Base-by-base conservation (phyloP, 2,888 invertebrate genomes). In the Griposia aprilina region DNA sequence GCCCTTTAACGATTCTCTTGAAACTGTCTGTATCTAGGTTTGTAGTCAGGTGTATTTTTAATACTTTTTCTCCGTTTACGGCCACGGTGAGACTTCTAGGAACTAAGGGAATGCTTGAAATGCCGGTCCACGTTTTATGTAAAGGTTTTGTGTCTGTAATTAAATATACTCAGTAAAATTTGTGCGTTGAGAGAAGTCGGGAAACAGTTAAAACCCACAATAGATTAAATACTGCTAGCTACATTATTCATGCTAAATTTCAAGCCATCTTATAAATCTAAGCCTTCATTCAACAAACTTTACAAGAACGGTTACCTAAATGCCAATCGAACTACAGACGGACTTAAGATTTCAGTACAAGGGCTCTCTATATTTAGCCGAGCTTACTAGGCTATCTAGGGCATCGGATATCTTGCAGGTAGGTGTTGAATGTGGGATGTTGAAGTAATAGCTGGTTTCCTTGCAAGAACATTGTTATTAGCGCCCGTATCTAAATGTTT, bases 351-450 rank as follows among this genome's bases (percentile, higher is more conserved):
- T 81, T 73, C 20, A 70, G 52, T 73, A 82, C 88, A 86, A 91
- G 88, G 87, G 89, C 88, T 81, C 89, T 92, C 81, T 89, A 87
- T 93, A 93, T 94, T 92, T 93, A 94, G 92, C 88, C 55, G 57
- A 80, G 59, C 71, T 81, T 30, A 15, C 87, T n/a, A n/a, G n/a
- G n/a, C 90, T 76, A 95, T 93, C 92, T 95, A 94, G 94, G 94
- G 90, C 93, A 90, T 89, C 88, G 87, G 83, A 89, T 89, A 87
- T 89, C 86, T 82, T 20, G 83, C 84, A 88, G 90, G 93, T 93
- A 91, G 91, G 91, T 90, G 90, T 89, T 86, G 77, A 72, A 81
- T 80, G 92, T 92, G 90, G 93, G 91, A 91, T 85, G 91, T 83
- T 74, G 88, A 87, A 78, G 87, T 89, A 91, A 90, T 90, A 84